These are phyloP conservation scores for Philaethria dido DNA, from an alignment of 2,888 invertebrate genomes.

Conservation along the genomic window DNA sequence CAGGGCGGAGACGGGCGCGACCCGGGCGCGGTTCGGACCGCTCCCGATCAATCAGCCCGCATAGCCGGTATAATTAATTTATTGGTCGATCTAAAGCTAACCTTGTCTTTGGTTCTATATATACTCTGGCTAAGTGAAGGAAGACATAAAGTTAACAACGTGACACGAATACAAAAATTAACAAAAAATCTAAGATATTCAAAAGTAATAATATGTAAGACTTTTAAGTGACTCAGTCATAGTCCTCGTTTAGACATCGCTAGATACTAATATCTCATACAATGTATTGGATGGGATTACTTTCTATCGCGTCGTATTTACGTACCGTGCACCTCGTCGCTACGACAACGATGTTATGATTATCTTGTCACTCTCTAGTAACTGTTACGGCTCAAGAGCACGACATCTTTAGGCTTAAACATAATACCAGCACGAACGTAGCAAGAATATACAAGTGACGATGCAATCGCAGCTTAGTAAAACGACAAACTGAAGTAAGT, in stretches of 20 bases:
- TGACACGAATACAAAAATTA: background rate
- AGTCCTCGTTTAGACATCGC: background rate
- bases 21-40: slow-evolving; percentile 54
- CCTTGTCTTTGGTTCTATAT: slow-evolving; percentile 26
- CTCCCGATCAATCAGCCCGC: slow-evolving; percentile 64
- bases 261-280: background rate
- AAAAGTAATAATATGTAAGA: background rate
- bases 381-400: slow-evolving; percentile 24
- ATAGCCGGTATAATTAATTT: slow-evolving; percentile 66
- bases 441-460: slow-evolving; percentile 24
- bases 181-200: background rate
- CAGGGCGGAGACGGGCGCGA: slow-evolving; percentile 57
- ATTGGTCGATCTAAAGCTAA: slow-evolving; percentile 50
- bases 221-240: background rate
- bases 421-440: background rate
- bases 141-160: background rate
- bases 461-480: slow-evolving; percentile 21
- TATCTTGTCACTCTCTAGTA: slow-evolving; percentile 34
- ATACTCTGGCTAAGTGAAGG: slow-evolving; percentile 32
- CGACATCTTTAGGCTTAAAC: slow-evolving; percentile 11
- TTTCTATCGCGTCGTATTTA: slow-evolving; percentile 24
- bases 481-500: slow-evolving; percentile 49
- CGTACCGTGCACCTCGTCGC: slow-evolving; percentile 14
- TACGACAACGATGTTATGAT: slow-evolving; percentile 24
- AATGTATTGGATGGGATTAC: slow-evolving; percentile 14